Percentiles rank a stretch among this genome's conserved stretches.
phyloP scores from a whole-genome alignment of 2,797 vertebrate genomes.

The Balearica regulorum region DNA sequence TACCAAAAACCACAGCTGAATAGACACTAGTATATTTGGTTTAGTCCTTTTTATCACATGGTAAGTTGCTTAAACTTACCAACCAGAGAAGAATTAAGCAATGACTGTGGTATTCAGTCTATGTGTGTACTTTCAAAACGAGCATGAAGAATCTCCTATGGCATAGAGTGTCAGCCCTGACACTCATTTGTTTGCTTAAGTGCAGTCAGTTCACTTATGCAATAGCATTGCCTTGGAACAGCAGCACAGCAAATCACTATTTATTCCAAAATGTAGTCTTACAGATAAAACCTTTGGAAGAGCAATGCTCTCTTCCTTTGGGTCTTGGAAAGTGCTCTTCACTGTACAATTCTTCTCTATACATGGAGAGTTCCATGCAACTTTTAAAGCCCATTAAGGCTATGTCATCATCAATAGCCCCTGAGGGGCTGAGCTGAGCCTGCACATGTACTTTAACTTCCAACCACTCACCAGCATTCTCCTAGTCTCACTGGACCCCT shows the following conservation, averaged over 20 bases:
- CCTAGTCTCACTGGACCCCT: neutral
- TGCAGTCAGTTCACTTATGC: neutral
- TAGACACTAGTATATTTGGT: neutral
- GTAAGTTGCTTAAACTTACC: neutral
- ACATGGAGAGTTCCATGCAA: neutral
- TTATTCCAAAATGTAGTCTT: neutral
- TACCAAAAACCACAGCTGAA: neutral
- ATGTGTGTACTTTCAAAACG: neutral
- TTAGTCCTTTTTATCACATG: neutral
- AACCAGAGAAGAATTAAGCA: neutral
- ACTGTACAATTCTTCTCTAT: neutral
- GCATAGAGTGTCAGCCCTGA: neutral
- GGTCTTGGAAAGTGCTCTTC: neutral
- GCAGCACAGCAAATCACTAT: neutral
- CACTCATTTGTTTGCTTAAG: neutral
- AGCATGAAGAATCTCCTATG: neutral
- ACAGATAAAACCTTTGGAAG: neutral
- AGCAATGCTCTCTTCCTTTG: neutral
- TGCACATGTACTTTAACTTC: neutral
- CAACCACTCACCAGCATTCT: neutral
- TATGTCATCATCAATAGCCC: accelerated
- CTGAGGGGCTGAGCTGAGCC: neutral
- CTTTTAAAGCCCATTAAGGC: accelerated
- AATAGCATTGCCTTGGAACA: neutral
- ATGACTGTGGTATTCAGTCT: neutral